Percentiles rank a stretch among this genome's conserved stretches.
These are phyloP conservation scores for Conistra vaccinii DNA, from an alignment of 2,888 invertebrate genomes.

Conservation along the genomic window DNA sequence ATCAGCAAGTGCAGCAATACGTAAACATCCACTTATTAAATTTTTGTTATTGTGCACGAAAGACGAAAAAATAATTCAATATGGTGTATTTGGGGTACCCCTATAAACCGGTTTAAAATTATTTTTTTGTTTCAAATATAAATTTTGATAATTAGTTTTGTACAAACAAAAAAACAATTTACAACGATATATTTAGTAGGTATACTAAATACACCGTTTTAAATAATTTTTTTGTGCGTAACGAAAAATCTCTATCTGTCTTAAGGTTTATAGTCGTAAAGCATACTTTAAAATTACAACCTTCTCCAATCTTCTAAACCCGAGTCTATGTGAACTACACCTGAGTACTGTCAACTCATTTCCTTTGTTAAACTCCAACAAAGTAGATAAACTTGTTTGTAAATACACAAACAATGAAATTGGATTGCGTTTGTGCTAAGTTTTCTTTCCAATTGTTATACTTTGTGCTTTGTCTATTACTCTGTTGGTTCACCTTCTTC, in stretches of 20 bases:
- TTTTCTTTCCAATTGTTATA: slow-evolving; percentile 55
- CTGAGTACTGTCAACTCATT: slow-evolving; percentile 54
- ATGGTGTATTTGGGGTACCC: too few relatives aligned
- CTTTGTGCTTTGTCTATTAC: slow-evolving; percentile 35
- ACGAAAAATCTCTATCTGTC: background rate
- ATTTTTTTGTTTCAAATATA: too few relatives aligned
- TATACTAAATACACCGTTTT: too few relatives aligned
- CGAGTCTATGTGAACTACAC: slow-evolving; percentile 43
- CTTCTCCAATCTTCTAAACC: slow-evolving; percentile 21
- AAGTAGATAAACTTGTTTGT: slow-evolving; percentile 60
- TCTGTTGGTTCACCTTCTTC: background rate
- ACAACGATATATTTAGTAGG: too few relatives aligned
- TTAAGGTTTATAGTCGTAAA: background rate
- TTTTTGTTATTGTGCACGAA: too few relatives aligned
- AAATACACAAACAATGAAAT: slow-evolving; percentile 63
- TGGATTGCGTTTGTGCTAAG: slow-evolving; percentile 58
- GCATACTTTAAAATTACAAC: slow-evolving; percentile 8
- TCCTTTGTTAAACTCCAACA: slow-evolving; percentile 58
- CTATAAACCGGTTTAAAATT: too few relatives aligned
- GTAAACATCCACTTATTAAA: too few relatives aligned
- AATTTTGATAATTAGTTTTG: too few relatives aligned
- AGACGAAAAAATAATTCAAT: too few relatives aligned
- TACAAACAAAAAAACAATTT: too few relatives aligned
- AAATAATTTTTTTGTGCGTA: background rate
- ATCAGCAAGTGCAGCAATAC: too few relatives aligned